phyloP scores from a whole-genome alignment of 2,888 invertebrate genomes.

The Resseliella maxima region DNA sequence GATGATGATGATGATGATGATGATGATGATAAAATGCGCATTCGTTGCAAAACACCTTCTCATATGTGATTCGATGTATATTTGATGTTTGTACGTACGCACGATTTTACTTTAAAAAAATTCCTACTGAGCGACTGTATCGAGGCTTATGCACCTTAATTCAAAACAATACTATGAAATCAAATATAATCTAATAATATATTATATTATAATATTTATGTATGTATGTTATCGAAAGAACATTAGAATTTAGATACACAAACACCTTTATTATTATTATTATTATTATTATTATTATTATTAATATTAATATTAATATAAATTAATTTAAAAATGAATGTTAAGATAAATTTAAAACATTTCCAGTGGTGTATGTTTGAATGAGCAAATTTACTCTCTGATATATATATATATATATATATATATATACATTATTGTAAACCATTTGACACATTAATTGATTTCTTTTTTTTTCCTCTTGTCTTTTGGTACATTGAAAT shows the following conservation, averaged over 20 bases:
- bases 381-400: neutral
- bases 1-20: too few relatives aligned
- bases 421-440: neutral
- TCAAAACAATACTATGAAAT: neutral
- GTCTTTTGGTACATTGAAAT: neutral
- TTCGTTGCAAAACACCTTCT: slow-evolving; percentile 6
- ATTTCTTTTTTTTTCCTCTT: too few relatives aligned
- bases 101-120: neutral
- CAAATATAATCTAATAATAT: neutral
- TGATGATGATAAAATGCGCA: neutral
- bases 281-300: neutral
- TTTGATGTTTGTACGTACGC: slow-evolving; percentile 24
- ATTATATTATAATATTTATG: neutral
- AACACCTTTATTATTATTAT: slow-evolving; percentile 1
- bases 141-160: slow-evolving; percentile 26
- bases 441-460: neutral
- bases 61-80: slow-evolving; percentile 40
- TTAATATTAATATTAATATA: too few relatives aligned
- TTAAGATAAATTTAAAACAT: neutral
- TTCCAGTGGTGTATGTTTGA: neutral
- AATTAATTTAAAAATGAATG: neutral
- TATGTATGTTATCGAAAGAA: neutral
- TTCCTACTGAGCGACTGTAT: slow-evolving; percentile 11
- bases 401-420: neutral
- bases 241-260: neutral